These are phyloP conservation scores for Dendrolimus punctatus DNA, from an alignment of 1,140 invertebrate species.

Conservation along the genomic window DNA sequence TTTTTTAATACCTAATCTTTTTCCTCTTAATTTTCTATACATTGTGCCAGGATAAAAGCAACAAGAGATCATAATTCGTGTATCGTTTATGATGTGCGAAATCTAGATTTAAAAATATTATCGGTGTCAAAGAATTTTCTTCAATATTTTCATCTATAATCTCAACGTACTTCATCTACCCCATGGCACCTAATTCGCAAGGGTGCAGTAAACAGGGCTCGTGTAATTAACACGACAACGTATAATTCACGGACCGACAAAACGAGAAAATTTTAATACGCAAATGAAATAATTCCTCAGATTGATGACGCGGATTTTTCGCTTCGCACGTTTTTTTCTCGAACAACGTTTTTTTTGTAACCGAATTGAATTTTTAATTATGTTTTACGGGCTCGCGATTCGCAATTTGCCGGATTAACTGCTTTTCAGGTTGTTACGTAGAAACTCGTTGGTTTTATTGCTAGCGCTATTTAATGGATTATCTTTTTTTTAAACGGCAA, in stretches of 20 bases:
- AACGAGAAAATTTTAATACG: constrained; percentile 65
- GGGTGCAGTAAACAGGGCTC: constrained; percentile 36
- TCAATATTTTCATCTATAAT: not conserved
- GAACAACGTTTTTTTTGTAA: constrained; percentile 31
- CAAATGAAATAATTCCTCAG: constrained; percentile 69
- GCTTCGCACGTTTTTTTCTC: constrained; percentile 33
- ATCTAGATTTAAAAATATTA: no score
- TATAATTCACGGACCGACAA: constrained; percentile 62
- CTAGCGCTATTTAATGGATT: constrained; percentile 15
- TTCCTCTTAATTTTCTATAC: no score
- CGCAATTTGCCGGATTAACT: constrained; percentile 66
- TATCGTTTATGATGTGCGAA: no score
- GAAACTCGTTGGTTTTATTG: constrained; percentile 21
- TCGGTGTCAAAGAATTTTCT: no score
- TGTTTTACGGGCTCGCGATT: constrained; percentile 66
- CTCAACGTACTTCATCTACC: constrained; percentile 2
- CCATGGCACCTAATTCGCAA: constrained; percentile 26
- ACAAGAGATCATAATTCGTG: no score
- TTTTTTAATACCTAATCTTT: no score
- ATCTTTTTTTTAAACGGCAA: constrained; percentile 1
- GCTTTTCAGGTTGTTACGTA: constrained; percentile 35
- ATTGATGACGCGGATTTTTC: constrained; percentile 65
- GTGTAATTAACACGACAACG: constrained; percentile 58
- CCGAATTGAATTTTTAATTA: constrained; percentile 66
- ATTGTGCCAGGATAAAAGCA: no score